These are phyloP conservation scores for Apotomis betuletana DNA, from an alignment of 2,888 invertebrate genomes.

Conservation along the genomic window DNA sequence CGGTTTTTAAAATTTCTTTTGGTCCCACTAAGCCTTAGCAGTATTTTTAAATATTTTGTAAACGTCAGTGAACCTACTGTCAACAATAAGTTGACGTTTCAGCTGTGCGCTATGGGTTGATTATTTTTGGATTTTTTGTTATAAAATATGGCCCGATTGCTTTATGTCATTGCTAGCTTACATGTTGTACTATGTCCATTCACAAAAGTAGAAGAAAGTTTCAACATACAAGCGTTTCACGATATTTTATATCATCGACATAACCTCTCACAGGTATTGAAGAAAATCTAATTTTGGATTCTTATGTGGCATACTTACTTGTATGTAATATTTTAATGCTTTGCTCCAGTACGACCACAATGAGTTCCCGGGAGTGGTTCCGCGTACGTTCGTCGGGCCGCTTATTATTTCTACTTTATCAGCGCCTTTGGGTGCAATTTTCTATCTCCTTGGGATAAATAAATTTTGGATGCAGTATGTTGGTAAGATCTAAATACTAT, in stretches of 20 bases:
- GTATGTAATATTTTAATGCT: slow-evolving; percentile 51
- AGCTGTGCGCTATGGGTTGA: slow-evolving; percentile 61
- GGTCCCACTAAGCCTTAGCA: too few species aligned
- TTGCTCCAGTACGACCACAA: slow-evolving; percentile 96
- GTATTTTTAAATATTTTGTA: background rate
- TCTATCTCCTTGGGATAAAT: slow-evolving; percentile 87
- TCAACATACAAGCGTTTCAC: slow-evolving; percentile 99
- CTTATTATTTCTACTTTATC: slow-evolving; percentile 90
- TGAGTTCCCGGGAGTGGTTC: slow-evolving; percentile 98
- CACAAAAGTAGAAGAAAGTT: slow-evolving; percentile 99
- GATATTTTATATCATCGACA: slow-evolving; percentile 95
- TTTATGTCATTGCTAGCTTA: slow-evolving; percentile 89
- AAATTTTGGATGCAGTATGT: slow-evolving; percentile 96
- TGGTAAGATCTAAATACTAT: slow-evolving; percentile 78
- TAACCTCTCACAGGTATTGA: slow-evolving; percentile 91
- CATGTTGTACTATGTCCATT: slow-evolving; percentile 95
- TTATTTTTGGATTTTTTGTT: slow-evolving; percentile 49
- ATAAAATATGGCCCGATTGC: slow-evolving; percentile 87
- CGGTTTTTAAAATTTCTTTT: too few species aligned
- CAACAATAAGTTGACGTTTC: slow-evolving; percentile 35
- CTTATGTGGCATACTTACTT: slow-evolving; percentile 54
- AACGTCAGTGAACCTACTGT: slow-evolving; percentile 9
- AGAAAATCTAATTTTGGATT: slow-evolving; percentile 78
- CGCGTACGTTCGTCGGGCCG: slow-evolving; percentile 97
- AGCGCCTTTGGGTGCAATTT: slow-evolving; percentile 88